These are phyloP conservation scores for Colinus virginianus DNA, from an alignment of 2,113 vertebrate species.

Conservation along the genomic window DNA sequence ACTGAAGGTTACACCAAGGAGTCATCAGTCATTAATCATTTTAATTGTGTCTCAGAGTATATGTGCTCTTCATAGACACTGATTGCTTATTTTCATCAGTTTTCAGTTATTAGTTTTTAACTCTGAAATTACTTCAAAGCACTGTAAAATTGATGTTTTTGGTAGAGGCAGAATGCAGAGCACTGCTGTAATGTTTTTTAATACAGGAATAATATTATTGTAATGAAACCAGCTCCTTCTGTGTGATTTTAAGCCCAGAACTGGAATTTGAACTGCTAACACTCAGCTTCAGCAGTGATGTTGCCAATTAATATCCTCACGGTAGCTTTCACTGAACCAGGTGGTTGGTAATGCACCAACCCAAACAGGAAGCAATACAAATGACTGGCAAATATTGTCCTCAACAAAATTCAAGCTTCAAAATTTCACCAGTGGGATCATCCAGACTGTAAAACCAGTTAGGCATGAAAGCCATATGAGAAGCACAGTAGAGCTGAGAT, in stretches of 20 bases:
- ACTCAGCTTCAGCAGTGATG: neutral
- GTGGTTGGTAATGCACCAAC: neutral
- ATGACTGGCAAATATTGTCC: neutral
- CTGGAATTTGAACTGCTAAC: neutral
- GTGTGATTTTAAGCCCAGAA: conserved; percentile 8
- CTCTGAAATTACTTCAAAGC: conserved; percentile 10
- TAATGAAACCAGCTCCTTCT: neutral
- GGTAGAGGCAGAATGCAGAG: neutral
- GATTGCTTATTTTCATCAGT: conserved; percentile 6
- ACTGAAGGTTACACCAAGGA: neutral
- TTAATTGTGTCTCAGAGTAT: neutral
- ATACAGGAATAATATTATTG: neutral
- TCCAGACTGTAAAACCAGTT: neutral
- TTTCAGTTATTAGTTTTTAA: neutral
- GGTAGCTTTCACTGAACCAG: neutral
- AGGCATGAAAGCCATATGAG: neutral
- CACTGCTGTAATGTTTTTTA: conserved; percentile 14
- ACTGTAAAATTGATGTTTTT: neutral
- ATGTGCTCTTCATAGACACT: neutral
- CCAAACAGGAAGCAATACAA: neutral
- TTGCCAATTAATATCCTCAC: neutral
- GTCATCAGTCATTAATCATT: neutral
- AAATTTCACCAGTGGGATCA: neutral
- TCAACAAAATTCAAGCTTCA: neutral
- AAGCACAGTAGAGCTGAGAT: neutral